Percentiles rank a stretch among this genome's conserved stretches.
phyloP scores from a whole-genome alignment of 1,140 invertebrate species.

The Archivesica marissinica region DNA sequence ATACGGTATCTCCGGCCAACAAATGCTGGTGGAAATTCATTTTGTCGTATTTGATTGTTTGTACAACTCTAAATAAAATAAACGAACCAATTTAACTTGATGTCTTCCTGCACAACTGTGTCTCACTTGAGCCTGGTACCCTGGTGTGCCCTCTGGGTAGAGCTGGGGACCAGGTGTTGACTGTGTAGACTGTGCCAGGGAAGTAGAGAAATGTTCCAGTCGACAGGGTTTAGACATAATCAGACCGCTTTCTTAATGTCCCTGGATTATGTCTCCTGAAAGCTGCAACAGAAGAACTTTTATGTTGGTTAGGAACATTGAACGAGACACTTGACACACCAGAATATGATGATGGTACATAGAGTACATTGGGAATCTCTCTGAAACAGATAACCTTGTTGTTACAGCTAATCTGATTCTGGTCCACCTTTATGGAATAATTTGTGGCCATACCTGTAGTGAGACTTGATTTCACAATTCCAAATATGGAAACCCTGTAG shows the following conservation, averaged over 20 bases:
- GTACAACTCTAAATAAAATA: no score
- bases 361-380: slow-evolving; percentile 18
- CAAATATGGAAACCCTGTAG: no score
- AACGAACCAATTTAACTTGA: no score
- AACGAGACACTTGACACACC: background rate
- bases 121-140: slow-evolving; percentile 24
- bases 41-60: background rate
- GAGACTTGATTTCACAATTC: no score
- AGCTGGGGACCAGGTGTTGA: slow-evolving; percentile 30
- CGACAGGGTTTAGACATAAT: slow-evolving; percentile 25
- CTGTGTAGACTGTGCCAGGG: slow-evolving; percentile 33
- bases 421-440: no score
- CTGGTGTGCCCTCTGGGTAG: background rate
- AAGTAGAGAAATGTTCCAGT: slow-evolving; percentile 30
- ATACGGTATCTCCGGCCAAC: no score
- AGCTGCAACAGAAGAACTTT: background rate
- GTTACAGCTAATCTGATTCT: no score
- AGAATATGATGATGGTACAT: background rate
- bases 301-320: no score
- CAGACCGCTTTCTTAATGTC: slow-evolving; percentile 48
- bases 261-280: slow-evolving; percentile 9
- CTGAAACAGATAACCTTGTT: no score
- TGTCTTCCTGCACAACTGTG: slow-evolving; percentile 22
- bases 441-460: no score
- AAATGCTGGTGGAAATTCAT: background rate